phyloP scores from a whole-genome alignment of 1,140 invertebrate genomes.

The Solen grandis region DNA sequence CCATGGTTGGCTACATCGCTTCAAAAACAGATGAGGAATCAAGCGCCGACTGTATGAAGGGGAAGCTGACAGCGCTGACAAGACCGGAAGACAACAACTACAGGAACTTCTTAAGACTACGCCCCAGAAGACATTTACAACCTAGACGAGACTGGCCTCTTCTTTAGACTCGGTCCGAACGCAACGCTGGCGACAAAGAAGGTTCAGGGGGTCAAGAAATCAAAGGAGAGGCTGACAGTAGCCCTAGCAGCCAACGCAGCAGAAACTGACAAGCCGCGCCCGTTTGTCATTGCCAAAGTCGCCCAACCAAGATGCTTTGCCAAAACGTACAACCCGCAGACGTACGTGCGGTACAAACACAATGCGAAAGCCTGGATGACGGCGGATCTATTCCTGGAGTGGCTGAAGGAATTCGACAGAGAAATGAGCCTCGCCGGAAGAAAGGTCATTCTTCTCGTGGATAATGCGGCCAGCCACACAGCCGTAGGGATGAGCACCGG shows the following conservation, averaged over 20 bases:
- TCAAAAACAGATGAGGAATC: slow-evolving; percentile 38
- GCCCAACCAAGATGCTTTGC: not conserved
- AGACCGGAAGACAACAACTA: slow-evolving; percentile 23
- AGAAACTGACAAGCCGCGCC: slow-evolving; percentile 8
- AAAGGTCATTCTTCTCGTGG: slow-evolving; percentile 22
- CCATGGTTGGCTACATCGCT: slow-evolving; percentile 15
- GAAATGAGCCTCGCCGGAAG: slow-evolving; percentile 17
- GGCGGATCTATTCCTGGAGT: slow-evolving; percentile 27
- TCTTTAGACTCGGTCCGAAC: slow-evolving; percentile 58
- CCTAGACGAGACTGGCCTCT: slow-evolving; percentile 64
- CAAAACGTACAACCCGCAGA: slow-evolving; percentile 5
- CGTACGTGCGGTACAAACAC: slow-evolving; percentile 9
- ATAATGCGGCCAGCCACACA: slow-evolving; percentile 35
- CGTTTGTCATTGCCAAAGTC: not conserved
- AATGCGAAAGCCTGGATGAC: slow-evolving; percentile 50
- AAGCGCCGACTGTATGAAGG: slow-evolving; percentile 12
- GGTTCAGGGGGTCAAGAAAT: slow-evolving; percentile 59
- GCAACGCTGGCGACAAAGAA: slow-evolving; percentile 57
- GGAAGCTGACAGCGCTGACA: slow-evolving; percentile 46
- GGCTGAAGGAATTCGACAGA: slow-evolving; percentile 20
- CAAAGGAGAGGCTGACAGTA: slow-evolving; percentile 61
- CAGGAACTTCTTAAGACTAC: slow-evolving; percentile 25
- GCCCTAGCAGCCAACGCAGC: slow-evolving; percentile 51
- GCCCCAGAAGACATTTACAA: slow-evolving; percentile 69
- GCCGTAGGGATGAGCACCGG: no score